These are phyloP conservation scores for Synergus japonicus DNA, from an alignment of 2,888 invertebrate genomes.

Conservation along the genomic window DNA sequence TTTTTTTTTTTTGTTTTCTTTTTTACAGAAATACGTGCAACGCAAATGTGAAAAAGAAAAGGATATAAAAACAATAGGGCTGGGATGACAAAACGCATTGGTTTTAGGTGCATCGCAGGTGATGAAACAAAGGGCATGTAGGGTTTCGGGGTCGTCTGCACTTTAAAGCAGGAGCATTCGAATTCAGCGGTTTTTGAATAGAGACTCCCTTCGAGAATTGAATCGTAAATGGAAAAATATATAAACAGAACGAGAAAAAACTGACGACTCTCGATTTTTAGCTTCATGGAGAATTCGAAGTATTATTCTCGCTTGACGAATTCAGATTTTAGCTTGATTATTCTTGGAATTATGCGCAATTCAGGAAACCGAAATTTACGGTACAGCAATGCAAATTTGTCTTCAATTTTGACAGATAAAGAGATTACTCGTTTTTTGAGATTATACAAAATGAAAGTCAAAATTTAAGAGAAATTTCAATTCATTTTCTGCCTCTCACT, in stretches of 20 bases:
- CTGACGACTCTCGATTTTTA: background rate
- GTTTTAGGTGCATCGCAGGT: constrained; percentile 12
- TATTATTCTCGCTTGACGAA: background rate
- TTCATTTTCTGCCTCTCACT: too few species aligned
- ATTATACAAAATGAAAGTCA: background rate
- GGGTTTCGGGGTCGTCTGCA: background rate
- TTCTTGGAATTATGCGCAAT: background rate
- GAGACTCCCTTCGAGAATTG: constrained; percentile 29
- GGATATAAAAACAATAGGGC: background rate
- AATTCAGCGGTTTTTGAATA: constrained; percentile 11
- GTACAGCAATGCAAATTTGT: background rate
- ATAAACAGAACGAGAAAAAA: background rate
- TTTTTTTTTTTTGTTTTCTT: too few species aligned
- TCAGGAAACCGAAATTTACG: background rate
- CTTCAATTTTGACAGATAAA: background rate
- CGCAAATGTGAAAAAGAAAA: background rate
- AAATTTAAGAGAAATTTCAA: background rate
- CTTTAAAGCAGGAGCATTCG: background rate
- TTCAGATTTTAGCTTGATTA: background rate
- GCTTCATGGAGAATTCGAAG: background rate
- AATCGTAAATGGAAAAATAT: background rate
- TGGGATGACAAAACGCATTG: background rate
- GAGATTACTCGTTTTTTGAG: background rate
- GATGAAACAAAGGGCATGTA: constrained; percentile 32
- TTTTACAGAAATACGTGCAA: background rate